Base-by-base conservation (phyloP, 2,113 vertebrate genomes). In the Vireo altiloquus region DNA sequence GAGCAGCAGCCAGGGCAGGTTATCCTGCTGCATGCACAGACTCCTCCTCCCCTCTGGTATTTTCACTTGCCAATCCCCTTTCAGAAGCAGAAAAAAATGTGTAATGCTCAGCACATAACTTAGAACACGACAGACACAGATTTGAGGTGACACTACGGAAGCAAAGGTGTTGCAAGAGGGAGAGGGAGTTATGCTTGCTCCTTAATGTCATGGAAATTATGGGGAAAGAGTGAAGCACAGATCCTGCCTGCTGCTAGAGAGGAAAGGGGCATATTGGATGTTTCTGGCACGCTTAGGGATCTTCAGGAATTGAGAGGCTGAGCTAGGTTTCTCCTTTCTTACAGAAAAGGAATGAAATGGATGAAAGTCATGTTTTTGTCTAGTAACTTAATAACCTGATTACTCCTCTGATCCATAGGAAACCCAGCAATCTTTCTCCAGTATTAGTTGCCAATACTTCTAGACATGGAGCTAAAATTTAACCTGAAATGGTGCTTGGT, bases 201-300 rank as follows among this genome's bases (percentile, higher is more conserved):
- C 11, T 56, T 78, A 70, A 63, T 30, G 27, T 15, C 21, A 28
- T 7, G 59, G 40, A 50, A 81, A 47, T 53, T 1, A 8, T 7
- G 30, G 21, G 5, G 33, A 63, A 74, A 70, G 13, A 39, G 7
- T 19, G 13, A 11, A 65, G 11, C 6, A 49, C 7, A 40, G 23
- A 9, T 28, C 3, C 2, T 66, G 8, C 9, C 33, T 39, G 11
- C 9, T 44, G 16, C 19, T 79, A 20, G 28, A 35, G 28, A 44
- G 4, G 4, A 64, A 31, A 35, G 15, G 19, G 6, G 1, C 40
- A 37, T 53, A n/a, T 23, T 3, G 17, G 7, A 13, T 52, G 6
- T 25, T 84, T 82, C 31, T 72, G 13, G 5, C 8, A 61, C 4
- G 53, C 3, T 35, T 46, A 9, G 0, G 2, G 6, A 35, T 37